Conservation (phyloP, 2,797 vertebrate genomes). For the Melanotaenia parkinsoni region DNA sequence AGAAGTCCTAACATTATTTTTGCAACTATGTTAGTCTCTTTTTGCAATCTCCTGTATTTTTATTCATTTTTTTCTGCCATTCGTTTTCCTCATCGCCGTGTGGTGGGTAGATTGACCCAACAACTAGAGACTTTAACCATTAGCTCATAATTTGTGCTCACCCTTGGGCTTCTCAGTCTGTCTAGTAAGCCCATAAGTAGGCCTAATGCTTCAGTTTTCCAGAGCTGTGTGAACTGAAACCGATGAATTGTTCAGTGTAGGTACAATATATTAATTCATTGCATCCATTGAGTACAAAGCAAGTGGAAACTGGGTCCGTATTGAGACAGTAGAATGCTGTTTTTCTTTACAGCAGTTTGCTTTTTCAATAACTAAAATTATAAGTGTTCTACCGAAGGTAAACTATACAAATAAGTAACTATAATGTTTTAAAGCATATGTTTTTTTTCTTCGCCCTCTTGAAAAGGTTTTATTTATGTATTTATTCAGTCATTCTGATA, state of each 20-base stretch:
- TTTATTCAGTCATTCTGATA: too few relatives aligned
- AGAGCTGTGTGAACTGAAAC: background rate
- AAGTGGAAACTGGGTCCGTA: background rate
- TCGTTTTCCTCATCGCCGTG: background rate
- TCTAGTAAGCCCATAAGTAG: background rate
- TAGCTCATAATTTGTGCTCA: background rate
- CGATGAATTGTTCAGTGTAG: background rate
- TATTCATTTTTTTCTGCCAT: background rate
- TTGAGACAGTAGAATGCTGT: background rate
- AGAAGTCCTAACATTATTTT: too few relatives aligned
- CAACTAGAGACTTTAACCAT: background rate
- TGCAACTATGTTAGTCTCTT: too few relatives aligned
- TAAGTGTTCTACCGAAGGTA: background rate
- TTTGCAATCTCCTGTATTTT: background rate
- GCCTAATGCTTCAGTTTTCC: too few relatives aligned
- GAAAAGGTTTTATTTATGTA: background rate
- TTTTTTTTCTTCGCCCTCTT: background rate
- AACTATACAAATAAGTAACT: background rate
- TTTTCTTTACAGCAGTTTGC: background rate
- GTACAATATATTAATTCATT: background rate
- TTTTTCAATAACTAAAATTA: background rate
- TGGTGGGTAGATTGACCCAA: background rate
- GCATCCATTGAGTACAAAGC: constrained; percentile 6
- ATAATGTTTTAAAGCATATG: background rate
- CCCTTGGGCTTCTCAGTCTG: background rate